phyloP scores from a whole-genome alignment of 1,140 invertebrate genomes.

The Hermetia illucens region DNA sequence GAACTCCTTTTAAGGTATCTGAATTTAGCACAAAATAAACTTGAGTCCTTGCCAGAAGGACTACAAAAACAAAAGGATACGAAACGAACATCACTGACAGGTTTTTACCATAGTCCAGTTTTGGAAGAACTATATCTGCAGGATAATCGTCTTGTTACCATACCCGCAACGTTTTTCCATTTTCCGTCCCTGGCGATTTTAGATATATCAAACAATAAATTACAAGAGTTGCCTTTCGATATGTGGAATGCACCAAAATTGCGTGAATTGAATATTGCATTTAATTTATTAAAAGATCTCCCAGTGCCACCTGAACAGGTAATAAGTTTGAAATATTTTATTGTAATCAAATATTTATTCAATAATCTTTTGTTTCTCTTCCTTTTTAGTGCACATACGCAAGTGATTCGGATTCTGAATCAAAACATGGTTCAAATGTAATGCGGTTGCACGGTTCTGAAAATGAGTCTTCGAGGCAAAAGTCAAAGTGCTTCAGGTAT shows the following conservation, averaged over 20 bases:
- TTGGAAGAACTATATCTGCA: constrained; percentile 82
- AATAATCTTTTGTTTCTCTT: no score
- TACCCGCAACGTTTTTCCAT: constrained; percentile 69
- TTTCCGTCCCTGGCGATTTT: constrained; percentile 67
- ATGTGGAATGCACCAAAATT: constrained; percentile 84
- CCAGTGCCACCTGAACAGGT: constrained; percentile 40
- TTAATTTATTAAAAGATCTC: constrained; percentile 77
- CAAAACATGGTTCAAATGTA: no score
- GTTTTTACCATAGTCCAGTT: constrained; percentile 56
- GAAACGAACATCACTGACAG: no score
- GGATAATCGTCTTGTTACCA: constrained; percentile 68
- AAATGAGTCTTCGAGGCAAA: no score
- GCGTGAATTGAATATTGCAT: constrained; percentile 78
- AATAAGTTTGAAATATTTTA: no score
- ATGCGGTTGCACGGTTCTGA: no score
- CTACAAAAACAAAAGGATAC: constrained; percentile 11
- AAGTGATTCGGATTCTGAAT: no score
- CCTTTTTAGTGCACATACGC: no score
- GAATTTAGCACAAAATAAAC: constrained; percentile 77
- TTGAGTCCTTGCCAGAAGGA: constrained; percentile 49
- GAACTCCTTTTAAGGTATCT: constrained; percentile 49
- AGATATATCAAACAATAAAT: constrained; percentile 87
- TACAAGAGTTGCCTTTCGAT: constrained; percentile 69
- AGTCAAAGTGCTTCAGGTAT: no score
- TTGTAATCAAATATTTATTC: no score